A percentile compares a stretch with the other conserved stretches of the same genome.
phyloP scores from a whole-genome alignment of 2,797 vertebrate species.

The Acrossocheilus wenchowensis region DNA sequence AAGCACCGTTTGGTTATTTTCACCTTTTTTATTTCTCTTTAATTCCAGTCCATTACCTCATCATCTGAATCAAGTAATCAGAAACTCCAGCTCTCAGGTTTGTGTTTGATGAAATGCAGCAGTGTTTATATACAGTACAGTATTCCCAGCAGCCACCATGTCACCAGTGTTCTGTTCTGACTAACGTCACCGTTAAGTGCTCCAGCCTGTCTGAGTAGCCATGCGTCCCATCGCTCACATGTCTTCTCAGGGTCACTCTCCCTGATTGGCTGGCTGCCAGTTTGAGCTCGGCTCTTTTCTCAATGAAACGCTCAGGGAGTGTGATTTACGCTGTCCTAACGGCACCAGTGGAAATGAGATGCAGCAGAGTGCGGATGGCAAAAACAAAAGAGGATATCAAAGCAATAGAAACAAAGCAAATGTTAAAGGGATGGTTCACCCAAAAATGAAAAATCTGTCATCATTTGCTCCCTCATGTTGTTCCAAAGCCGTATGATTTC shows the following conservation, averaged over 20 bases:
- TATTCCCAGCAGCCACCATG: constrained; percentile 23
- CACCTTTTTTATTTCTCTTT: neutral
- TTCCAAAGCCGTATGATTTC: neutral
- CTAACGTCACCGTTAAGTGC: constrained; percentile 16
- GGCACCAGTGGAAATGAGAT: constrained; percentile 41
- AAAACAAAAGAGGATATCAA: neutral
- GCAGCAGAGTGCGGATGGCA: constrained; percentile 27
- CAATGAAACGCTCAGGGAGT: constrained; percentile 70
- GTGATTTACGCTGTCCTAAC: constrained; percentile 52
- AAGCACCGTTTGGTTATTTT: neutral
- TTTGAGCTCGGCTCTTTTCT: constrained; percentile 71
- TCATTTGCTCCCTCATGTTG: neutral
- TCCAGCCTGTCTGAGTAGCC: constrained; percentile 42
- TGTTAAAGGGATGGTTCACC: neutral
- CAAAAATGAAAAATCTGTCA: neutral
- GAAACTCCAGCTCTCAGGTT: neutral
- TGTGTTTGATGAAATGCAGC: neutral
- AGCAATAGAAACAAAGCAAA: neutral
- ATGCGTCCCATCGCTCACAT: constrained; percentile 59
- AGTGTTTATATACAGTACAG: constrained; percentile 5
- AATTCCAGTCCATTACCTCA: neutral
- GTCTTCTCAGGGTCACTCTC: constrained; percentile 55
- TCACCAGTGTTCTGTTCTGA: constrained; percentile 26
- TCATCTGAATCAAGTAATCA: neutral
- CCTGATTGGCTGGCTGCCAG: constrained; percentile 72